Conservation (phyloP, 2,888 invertebrate species). For the Helleia helle region DNA sequence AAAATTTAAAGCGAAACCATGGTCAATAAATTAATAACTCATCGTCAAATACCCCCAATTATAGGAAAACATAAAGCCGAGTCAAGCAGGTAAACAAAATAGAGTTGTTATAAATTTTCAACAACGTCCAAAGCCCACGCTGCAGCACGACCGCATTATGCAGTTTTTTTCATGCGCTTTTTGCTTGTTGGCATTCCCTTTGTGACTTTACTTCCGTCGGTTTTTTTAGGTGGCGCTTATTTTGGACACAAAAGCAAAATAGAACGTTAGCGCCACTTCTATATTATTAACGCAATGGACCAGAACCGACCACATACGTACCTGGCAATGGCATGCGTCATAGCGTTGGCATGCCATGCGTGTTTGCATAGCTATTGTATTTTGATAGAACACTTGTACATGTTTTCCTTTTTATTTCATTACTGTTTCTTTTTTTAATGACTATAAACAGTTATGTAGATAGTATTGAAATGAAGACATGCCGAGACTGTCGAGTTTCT, state of each 20-base stretch:
- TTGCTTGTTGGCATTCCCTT: constrained; percentile 64
- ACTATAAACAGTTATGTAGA: constrained; percentile 1
- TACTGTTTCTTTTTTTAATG: constrained; percentile 16
- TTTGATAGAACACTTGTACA: constrained; percentile 11
- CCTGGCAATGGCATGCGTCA: constrained; percentile 29
- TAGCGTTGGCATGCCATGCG: constrained; percentile 24
- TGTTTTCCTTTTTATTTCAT: background rate
- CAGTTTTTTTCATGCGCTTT: constrained; percentile 58
- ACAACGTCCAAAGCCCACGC: constrained; percentile 53
- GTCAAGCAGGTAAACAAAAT: constrained; percentile 70
- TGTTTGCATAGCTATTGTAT: constrained; percentile 21
- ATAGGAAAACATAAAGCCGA: constrained; percentile 58
- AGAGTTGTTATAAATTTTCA: constrained; percentile 72
- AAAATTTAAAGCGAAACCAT: constrained; percentile 56
- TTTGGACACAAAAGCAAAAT: constrained; percentile 49
- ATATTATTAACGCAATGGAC: constrained; percentile 11
- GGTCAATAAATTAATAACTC: constrained; percentile 72
- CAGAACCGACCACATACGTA: constrained; percentile 18
- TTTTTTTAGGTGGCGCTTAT: constrained; percentile 68
- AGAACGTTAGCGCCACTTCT: constrained; percentile 42
- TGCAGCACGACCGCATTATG: constrained; percentile 58
- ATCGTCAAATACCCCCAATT: constrained; percentile 69
- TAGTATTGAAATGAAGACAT: background rate
- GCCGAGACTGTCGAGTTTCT: background rate
- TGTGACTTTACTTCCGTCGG: constrained; percentile 68